Evolutionary conservation across 2,113 vertebrate species (phyloP).

Genomic region (Trematomus loennbergii): DNA sequence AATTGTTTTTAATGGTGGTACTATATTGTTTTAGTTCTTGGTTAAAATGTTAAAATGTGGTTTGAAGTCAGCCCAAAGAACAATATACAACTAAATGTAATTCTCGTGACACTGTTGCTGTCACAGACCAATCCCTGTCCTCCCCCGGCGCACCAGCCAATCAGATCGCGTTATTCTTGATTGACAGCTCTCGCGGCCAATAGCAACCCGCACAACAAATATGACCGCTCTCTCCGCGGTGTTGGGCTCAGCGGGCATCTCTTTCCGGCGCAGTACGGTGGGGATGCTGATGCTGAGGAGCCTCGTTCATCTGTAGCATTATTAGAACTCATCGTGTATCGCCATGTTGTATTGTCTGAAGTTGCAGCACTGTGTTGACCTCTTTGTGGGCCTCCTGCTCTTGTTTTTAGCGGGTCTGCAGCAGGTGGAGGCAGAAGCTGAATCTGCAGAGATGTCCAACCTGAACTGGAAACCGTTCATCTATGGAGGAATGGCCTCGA

Average conservation of each 20-base stretch:
- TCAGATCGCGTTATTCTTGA: constrained; percentile 33
- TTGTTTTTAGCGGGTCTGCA: constrained; percentile 84
- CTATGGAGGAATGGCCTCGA: constrained; percentile 95
- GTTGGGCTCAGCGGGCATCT: constrained; percentile 52
- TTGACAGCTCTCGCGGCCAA: constrained; percentile 64
- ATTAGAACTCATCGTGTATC: constrained; percentile 29
- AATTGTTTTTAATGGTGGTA: too few relatives aligned
- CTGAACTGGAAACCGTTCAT: constrained; percentile 98
- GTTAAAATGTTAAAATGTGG: background rate
- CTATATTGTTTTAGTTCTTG: too few relatives aligned
- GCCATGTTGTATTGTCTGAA: constrained; percentile 75
- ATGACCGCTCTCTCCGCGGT: constrained; percentile 36
- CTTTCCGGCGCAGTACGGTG: constrained; percentile 80
- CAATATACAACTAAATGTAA: constrained; percentile 31
- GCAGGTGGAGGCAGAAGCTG: constrained; percentile 82
- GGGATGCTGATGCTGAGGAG: constrained; percentile 76
- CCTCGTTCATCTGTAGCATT: constrained; percentile 50
- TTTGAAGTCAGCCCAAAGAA: background rate
- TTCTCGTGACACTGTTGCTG: constrained; percentile 53
- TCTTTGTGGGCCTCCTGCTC: constrained; percentile 74
- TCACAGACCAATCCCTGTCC: constrained; percentile 1
- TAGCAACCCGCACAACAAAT: constrained; percentile 28
- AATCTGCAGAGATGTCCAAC: constrained; percentile 88
- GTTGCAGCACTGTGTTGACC: constrained; percentile 78
- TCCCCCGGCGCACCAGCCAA: constrained; percentile 45